Base-by-base conservation (phyloP, 2,113 vertebrate species). In the Athene cunicularia region DNA sequence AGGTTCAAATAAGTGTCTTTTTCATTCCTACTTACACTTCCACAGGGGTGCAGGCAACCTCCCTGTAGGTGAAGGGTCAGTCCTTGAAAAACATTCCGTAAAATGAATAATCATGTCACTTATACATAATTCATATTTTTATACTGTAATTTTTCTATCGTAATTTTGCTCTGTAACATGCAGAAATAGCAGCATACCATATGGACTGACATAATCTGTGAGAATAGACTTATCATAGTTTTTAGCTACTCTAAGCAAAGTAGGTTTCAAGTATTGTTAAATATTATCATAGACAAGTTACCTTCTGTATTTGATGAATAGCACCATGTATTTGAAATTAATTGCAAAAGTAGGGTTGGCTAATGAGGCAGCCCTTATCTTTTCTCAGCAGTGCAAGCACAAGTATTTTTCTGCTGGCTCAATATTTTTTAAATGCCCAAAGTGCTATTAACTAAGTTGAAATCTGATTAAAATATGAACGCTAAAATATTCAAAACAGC, bases 341-440 rank as follows among this genome's bases (percentile, higher is more conserved):
- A 98, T 98, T 98, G 98, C 97, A 96, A 97, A 98, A 98, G 98
- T 98, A 97, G 91, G 96, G 93, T 95, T 75, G 71, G 96, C 97
- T 98, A 98, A 98, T 98, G 97, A 98, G 98, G 95, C 83, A 37
- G 97, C 80, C 94, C 98, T 98, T 98, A 98, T 98, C 98, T 98
- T 97, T 97, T 93, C 95, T 95, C 93, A 98, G 95, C 97, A 98
- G 91, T 80, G 96, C 95, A 98, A 98, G 95, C 96, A 93, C 85
- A 96, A 96, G 97, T 97, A 96, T 98, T 97, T 98, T 98, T 97
- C 86, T 98, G 93, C 96, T 97, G 97, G 96, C 97, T 98, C 97
- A 86, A 97, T 98, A 97, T 97, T 97, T 97, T 94, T 98, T 97
- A 98, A 98, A 97, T 94, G 94, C 88, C 94, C 93, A 58, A 97